A percentile compares a stretch with the other conserved stretches of the same genome.
Conservation (phyloP, 2,797 vertebrate genomes). For the Tarsius wallacei region DNA sequence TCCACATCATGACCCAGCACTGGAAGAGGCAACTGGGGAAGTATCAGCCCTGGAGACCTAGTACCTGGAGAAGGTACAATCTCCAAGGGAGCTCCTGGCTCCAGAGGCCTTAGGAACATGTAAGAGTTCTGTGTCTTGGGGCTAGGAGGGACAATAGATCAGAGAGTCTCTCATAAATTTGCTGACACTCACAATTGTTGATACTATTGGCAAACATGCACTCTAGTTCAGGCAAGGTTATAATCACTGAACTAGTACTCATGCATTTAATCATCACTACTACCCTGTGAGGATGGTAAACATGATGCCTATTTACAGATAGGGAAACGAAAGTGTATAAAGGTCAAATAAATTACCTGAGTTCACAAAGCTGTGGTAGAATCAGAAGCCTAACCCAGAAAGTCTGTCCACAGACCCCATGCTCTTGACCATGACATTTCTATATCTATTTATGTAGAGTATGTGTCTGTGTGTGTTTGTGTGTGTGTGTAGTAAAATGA, state of each 20-base stretch:
- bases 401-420: neutral
- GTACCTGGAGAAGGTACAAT: neutral
- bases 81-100: neutral
- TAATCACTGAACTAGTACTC: neutral
- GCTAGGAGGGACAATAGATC: neutral
- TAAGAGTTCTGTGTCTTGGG: neutral
- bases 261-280: neutral
- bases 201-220: neutral
- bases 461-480: neutral
- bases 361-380: neutral
- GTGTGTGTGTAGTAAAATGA: neutral
- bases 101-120: neutral
- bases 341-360: neutral
- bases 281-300: neutral
- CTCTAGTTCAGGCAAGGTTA: neutral
- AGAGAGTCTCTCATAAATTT: constrained; percentile 1
- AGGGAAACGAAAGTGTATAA: neutral
- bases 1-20: neutral
- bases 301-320: neutral
- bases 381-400: neutral
- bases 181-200: neutral
- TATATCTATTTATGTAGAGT: neutral
- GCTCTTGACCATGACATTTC: neutral
- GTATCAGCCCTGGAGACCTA: neutral
- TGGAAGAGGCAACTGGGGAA: neutral